Evolutionary conservation across 23 tunicate species (phyloP), one percentile per base, ranked within the genome.

Genomic region (Trididemnum nubilum): DNA sequence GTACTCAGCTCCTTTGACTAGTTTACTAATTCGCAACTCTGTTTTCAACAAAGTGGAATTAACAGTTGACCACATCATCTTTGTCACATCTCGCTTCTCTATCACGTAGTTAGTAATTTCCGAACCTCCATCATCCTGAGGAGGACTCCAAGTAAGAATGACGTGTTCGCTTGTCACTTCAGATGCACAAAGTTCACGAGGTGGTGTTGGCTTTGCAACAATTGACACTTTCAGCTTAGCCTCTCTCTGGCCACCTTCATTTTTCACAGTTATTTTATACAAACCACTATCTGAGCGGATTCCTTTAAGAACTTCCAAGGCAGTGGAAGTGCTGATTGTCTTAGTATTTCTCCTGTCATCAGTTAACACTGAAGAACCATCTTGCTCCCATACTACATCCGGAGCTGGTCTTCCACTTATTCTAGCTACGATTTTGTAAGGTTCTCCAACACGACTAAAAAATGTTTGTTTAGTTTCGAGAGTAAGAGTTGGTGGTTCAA

Each of bases 201-300:
- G 92, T 25, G 89, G 94, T 34, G 92, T 78, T n/a, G 98, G 98
- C 44, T 94, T 94, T 51, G 84, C 94, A 67, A 88, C 94, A 52
- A 94, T 84, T 1, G 86, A 85, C 0, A 94, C 26, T 59, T 76
- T 76, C 0, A 88, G 66, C 52, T 88, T 87, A 0, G 87, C 87
- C 18, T 84, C 89, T 26, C 92, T 82, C 44, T 88, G 90, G 18
- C 98, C 98, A 29, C 90, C 98, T 35, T 78, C 76, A 75, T 94
- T 94, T 33, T 69, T 70, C 34, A 91, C 98, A 44, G 83, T 87
- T 15, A 94, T 65, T 39, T 88, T 88, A 65, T 94, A 88, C 33
- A 76, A 36, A 0, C 98, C 98, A 29, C 96, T 87, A 81, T 94
- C 98, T 2, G 69, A 37, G 40, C 94, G 83, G 28, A 34, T 26